Evolutionary conservation across 2,113 vertebrate species (phyloP).

Genomic region (Scophthalmus maximus): DNA sequence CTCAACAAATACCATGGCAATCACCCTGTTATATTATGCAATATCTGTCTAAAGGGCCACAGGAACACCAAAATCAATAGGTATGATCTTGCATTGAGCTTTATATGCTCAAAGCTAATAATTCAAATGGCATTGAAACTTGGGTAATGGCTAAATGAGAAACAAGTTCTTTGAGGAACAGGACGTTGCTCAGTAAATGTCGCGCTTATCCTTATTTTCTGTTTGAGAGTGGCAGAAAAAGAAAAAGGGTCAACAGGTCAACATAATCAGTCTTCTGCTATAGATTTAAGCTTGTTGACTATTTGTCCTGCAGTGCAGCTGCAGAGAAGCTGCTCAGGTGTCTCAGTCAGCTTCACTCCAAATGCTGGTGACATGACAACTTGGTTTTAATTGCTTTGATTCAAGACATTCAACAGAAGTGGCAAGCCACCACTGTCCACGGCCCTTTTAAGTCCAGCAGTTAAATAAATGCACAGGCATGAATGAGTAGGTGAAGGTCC

Average conservation of each 20-base stretch:
- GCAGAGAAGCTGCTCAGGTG: too few relatives aligned
- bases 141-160: not conserved
- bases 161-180: slow-evolving; percentile 4
- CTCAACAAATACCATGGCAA: not conserved
- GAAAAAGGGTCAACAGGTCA: too few relatives aligned
- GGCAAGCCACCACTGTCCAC: not conserved
- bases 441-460: not conserved
- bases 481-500: not conserved
- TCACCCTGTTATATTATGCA: not conserved
- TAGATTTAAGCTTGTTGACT: too few relatives aligned
- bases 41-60: slow-evolving; percentile 21
- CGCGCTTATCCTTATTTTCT: slow-evolving; percentile 2
- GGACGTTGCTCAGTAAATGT: slow-evolving; percentile 20
- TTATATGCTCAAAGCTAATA: slow-evolving; percentile 5
- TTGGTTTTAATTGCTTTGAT: not conserved
- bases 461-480: slow-evolving; percentile 9
- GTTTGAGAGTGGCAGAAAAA: too few relatives aligned
- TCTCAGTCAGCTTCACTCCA: too few relatives aligned
- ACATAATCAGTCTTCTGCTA: too few relatives aligned
- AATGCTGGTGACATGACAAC: not conserved
- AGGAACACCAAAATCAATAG: slow-evolving; percentile 17
- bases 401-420: not conserved
- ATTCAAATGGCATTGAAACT: slow-evolving; percentile 14
- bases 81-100: slow-evolving; percentile 11
- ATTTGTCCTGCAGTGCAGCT: too few relatives aligned